These are phyloP conservation scores for Phrynocephalus guinanensis DNA, from an alignment of 2,797 vertebrate species.

Conservation along the genomic window DNA sequence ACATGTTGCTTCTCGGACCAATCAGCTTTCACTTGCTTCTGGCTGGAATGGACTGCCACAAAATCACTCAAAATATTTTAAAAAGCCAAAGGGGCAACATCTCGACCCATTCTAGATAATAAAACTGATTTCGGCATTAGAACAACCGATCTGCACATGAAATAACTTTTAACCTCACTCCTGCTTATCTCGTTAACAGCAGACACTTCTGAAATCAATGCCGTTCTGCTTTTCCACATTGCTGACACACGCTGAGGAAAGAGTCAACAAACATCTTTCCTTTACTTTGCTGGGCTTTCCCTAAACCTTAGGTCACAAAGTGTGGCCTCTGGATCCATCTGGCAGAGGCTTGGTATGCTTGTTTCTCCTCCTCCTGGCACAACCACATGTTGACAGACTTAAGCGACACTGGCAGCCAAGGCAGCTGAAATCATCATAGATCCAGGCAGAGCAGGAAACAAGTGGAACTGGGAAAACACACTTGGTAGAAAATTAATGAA, in stretches of 20 bases:
- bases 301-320: background rate
- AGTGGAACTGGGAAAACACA: background rate
- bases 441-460: background rate
- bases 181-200: background rate
- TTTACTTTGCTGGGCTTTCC: background rate
- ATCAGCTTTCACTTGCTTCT: too few species aligned
- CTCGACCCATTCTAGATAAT: background rate
- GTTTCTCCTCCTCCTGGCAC: background rate
- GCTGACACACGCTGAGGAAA: background rate
- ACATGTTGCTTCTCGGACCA: too few species aligned
- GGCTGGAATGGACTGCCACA: background rate
- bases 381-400: background rate
- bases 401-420: constrained; percentile 8
- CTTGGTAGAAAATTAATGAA: background rate
- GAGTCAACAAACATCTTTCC: background rate
- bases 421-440: background rate
- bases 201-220: background rate
- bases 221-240: background rate
- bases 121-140: background rate
- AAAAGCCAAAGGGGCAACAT: background rate
- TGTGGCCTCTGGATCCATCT: background rate
- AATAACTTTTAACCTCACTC: background rate
- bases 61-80: background rate
- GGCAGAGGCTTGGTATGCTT: background rate
- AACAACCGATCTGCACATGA: background rate